These are phyloP conservation scores for Agonum fuliginosum DNA, from an alignment of 2,888 invertebrate species.

Conservation along the genomic window DNA sequence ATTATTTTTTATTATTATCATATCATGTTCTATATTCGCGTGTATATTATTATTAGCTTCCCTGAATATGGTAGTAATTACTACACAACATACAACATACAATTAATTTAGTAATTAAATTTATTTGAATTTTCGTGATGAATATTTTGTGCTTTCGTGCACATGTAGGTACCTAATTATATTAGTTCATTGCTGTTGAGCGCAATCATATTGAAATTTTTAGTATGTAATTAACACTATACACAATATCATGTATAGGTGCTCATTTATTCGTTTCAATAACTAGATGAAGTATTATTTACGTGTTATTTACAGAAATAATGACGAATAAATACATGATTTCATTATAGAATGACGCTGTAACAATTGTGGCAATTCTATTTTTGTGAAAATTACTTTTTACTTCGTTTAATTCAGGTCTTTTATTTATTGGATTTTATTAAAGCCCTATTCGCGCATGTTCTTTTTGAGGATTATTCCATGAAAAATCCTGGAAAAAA, in stretches of 20 bases:
- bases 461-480: no score
- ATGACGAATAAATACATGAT: no score
- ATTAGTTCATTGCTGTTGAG: background rate
- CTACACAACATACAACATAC: background rate
- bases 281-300: background rate
- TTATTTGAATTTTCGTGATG: background rate
- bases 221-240: background rate
- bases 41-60: background rate
- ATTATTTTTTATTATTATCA: no score
- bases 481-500: no score
- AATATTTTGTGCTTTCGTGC: background rate
- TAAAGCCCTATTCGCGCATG: no score
- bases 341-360: no score
- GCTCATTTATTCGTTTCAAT: background rate
- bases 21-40: no score
- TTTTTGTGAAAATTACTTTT: no score
- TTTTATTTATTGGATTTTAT: no score
- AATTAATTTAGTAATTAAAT: constrained; percentile 1
- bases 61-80: background rate
- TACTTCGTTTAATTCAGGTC: no score
- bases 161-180: background rate
- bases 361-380: no score
- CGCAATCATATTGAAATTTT: background rate
- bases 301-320: no score
- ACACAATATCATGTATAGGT: background rate